phyloP scores from a whole-genome alignment of 1,140 invertebrate species.

The Pogonomyrmex barbatus region DNA sequence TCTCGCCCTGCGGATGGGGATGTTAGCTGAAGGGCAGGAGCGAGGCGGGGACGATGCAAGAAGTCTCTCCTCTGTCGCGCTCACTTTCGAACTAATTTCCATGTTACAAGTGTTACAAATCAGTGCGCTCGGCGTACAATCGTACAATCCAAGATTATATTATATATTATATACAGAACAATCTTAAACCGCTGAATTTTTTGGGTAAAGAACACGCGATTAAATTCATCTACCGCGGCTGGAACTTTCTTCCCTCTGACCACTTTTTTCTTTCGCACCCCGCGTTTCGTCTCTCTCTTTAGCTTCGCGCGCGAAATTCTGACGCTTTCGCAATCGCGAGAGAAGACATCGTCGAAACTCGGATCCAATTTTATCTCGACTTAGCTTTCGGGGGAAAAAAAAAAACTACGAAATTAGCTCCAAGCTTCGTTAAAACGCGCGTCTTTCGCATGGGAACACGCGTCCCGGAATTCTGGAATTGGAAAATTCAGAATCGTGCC shows the following conservation, averaged over 20 bases:
- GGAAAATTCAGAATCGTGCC: slow-evolving; percentile 28
- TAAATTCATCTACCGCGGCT: slow-evolving; percentile 74
- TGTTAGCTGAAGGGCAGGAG: slow-evolving; percentile 65
- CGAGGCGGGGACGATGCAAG: slow-evolving; percentile 59
- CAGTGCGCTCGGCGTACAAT: slow-evolving; percentile 83
- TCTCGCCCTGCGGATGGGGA: slow-evolving; percentile 9
- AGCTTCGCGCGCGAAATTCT: background rate
- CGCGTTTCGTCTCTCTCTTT: background rate
- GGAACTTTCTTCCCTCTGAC: background rate
- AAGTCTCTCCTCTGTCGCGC: slow-evolving; percentile 53
- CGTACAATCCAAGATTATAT: slow-evolving; percentile 81
- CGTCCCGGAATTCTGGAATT: slow-evolving; percentile 30
- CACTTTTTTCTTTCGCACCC: slow-evolving; percentile 31
- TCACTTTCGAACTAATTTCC: slow-evolving; percentile 65
- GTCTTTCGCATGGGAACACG: background rate
- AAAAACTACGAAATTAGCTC: background rate
- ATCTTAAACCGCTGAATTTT: slow-evolving; percentile 78
- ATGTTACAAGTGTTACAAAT: slow-evolving; percentile 83
- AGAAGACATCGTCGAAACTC: slow-evolving; percentile 24
- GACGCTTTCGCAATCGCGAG: slow-evolving; percentile 21
- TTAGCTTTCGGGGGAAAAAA: background rate
- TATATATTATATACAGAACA: slow-evolving; percentile 82
- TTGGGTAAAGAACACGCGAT: slow-evolving; percentile 79
- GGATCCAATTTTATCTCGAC: background rate
- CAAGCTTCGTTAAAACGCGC: background rate